Base-by-base conservation (phyloP, 2,113 vertebrate genomes). In the Microcebus griseorufus region DNA sequence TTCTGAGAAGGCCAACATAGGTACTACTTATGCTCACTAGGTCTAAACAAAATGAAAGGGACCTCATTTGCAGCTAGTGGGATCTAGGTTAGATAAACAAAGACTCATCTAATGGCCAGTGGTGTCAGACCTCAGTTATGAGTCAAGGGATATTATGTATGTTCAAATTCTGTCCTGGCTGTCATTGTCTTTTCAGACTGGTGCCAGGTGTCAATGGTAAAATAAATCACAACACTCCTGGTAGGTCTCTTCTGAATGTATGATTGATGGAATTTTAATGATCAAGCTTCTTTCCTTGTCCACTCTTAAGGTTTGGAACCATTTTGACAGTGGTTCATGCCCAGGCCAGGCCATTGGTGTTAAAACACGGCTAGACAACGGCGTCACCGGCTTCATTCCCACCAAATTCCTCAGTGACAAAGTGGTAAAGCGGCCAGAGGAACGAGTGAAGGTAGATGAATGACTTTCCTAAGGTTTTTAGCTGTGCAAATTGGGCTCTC, bases 381-480 rank as follows among this genome's bases (percentile, higher is more conserved):
- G 99, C 0, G 99, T 99, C 29, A 99, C 99, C 72, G 99, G 99
- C 92, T 99, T 99, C 95, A 99, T 99, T 96, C 99, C 99, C 93
- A 99, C 99, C 12, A 99, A 99, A 97, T 99, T 99, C 96, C 99
- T 99, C 58, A 99, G 99, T 90, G 99, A 99, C 98, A 99, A 99
- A 98, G 99, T 99, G 96, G 99, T 99, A 94, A 99, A 99, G 98
- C 99, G 99, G 67, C 99, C 99, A 1, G 99, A 99, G 94, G 99
- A 99, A 93, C 99, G 99, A 92, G 99, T 99, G 72, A 99, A 99
- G 99, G 99, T 99, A 98, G 84, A 94, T 95, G 80, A 89, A 42
- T 58, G 55, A 65, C 32, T 32, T 18, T 53, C 39, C 34, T 92
- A 42, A 62, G 22, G 51, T 89, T 78, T 94, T 53, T 25, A 72